Percentiles rank a stretch among this genome's conserved stretches.
Evolutionary conservation across 1,140 invertebrate species (phyloP).

Genomic region (Bradysia coprophila): DNA sequence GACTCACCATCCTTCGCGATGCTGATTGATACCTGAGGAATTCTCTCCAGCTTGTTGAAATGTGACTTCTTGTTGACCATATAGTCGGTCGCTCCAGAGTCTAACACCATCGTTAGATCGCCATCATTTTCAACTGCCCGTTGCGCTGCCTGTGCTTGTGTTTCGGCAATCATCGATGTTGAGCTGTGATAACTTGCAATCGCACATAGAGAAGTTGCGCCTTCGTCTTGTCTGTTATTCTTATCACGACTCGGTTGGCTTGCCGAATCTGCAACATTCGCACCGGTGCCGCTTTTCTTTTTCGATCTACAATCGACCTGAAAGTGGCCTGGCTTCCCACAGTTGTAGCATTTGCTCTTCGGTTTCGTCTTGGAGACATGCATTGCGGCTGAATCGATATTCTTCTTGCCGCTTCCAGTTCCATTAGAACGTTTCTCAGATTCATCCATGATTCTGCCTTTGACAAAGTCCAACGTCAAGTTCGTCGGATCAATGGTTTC

Average conservation of each 20-base stretch:
- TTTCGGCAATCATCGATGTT: not conserved
- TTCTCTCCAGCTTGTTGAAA: slow-evolving; percentile 6
- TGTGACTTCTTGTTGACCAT: slow-evolving; percentile 5
- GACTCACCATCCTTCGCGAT: slow-evolving; percentile 7
- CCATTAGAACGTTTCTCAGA: not conserved
- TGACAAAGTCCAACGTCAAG: slow-evolving; percentile 4
- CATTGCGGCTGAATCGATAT: too few species aligned
- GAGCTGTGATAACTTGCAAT: not conserved
- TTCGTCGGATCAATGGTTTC: too few species aligned
- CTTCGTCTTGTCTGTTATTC: not conserved
- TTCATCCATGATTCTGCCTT: not conserved
- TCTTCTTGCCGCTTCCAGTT: not conserved
- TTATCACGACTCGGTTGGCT: too few species aligned
- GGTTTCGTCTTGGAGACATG: too few species aligned
- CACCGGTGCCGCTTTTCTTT: too few species aligned
- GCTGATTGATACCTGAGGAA: slow-evolving; percentile 7
- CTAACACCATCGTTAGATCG: slow-evolving; percentile 7
- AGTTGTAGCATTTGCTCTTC: too few species aligned
- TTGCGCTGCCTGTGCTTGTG: too few species aligned
- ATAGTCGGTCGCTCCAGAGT: slow-evolving; percentile 12
- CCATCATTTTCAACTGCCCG: slow-evolving; percentile 1
- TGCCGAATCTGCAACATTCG: too few species aligned
- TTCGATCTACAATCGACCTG: not conserved
- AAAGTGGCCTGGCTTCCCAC: too few species aligned
- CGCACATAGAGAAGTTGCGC: not conserved